phyloP scores from a whole-genome alignment of 2,888 invertebrate genomes.

The Chaetogeoica ovagalla region DNA sequence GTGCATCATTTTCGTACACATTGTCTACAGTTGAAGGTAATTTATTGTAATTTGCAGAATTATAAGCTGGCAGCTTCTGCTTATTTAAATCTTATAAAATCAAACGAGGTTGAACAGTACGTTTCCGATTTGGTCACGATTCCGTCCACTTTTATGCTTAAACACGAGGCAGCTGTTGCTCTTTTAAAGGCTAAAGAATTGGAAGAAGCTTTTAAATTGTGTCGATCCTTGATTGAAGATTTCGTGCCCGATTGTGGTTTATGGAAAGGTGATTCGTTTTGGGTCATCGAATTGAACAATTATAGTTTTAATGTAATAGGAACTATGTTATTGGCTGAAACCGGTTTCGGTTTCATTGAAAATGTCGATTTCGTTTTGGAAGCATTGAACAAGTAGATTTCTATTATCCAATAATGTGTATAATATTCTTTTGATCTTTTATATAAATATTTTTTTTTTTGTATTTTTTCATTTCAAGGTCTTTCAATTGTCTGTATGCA shows the following conservation, averaged over 20 bases:
- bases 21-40: background rate
- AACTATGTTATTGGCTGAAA: slow-evolving; percentile 41
- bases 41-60: slow-evolving; percentile 18
- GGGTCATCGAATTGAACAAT: slow-evolving; percentile 38
- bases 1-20: background rate
- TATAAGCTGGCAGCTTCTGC: slow-evolving; percentile 31
- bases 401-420: background rate
- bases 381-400: slow-evolving; percentile 38
- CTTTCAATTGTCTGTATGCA: slow-evolving; percentile 36
- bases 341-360: slow-evolving; percentile 5
- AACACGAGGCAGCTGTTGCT: slow-evolving; percentile 31
- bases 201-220: slow-evolving; percentile 26
- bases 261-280: slow-evolving; percentile 37
- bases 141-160: slow-evolving; percentile 39
- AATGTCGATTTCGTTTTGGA: slow-evolving; percentile 34
- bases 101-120: slow-evolving; percentile 4
- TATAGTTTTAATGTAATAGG: slow-evolving; percentile 43
- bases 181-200: slow-evolving; percentile 42
- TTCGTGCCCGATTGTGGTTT: slow-evolving; percentile 23
- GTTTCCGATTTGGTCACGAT: slow-evolving; percentile 27
- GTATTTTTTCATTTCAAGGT: slow-evolving; percentile 8
- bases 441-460: background rate
- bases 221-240: slow-evolving; percentile 15
- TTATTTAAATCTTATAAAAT: slow-evolving; percentile 31
- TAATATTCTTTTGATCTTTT: no score